Percentiles rank a stretch among this genome's conserved stretches.
phyloP scores from a whole-genome alignment of 1,140 invertebrate genomes.

The Micrasema minimum region DNA sequence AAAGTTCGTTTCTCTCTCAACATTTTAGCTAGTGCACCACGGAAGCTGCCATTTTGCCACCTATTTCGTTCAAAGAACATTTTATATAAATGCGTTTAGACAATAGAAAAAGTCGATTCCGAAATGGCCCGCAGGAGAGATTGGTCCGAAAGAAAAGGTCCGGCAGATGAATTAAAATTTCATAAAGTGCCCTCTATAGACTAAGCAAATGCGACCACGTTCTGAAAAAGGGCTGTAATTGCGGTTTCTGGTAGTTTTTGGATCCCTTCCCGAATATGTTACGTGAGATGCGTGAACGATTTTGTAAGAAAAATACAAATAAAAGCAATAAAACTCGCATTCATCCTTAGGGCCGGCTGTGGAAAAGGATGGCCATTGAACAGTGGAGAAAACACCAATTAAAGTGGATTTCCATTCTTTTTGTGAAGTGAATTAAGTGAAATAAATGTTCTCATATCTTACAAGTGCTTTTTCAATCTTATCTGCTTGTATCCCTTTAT shows the following conservation, averaged over 20 bases:
- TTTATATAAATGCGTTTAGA: background rate
- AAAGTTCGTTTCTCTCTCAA: no score
- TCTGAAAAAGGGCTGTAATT: slow-evolving; percentile 43
- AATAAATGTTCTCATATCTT: no score
- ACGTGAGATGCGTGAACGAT: slow-evolving; percentile 34
- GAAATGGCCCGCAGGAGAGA: slow-evolving; percentile 12
- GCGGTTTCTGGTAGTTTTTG: slow-evolving; percentile 48
- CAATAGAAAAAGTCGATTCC: slow-evolving; percentile 2
- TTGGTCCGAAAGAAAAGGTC: slow-evolving; percentile 7
- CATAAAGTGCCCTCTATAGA: slow-evolving; percentile 37
- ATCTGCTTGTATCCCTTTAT: no score
- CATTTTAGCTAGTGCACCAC: no score
- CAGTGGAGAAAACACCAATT: background rate
- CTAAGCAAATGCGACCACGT: slow-evolving; percentile 44
- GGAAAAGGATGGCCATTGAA: background rate
- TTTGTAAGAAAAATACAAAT: slow-evolving; percentile 29
- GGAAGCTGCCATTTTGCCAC: no score
- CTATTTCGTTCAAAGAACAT: no score
- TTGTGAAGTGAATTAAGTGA: no score
- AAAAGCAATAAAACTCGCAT: slow-evolving; percentile 11
- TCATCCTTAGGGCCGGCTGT: background rate
- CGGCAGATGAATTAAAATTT: slow-evolving; percentile 44
- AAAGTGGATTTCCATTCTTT: background rate
- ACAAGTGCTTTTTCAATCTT: no score
- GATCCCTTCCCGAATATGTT: slow-evolving; percentile 38